Evolutionary conservation across 2,888 invertebrate species (phyloP).

Genomic region (Cinara cedri): DNA sequence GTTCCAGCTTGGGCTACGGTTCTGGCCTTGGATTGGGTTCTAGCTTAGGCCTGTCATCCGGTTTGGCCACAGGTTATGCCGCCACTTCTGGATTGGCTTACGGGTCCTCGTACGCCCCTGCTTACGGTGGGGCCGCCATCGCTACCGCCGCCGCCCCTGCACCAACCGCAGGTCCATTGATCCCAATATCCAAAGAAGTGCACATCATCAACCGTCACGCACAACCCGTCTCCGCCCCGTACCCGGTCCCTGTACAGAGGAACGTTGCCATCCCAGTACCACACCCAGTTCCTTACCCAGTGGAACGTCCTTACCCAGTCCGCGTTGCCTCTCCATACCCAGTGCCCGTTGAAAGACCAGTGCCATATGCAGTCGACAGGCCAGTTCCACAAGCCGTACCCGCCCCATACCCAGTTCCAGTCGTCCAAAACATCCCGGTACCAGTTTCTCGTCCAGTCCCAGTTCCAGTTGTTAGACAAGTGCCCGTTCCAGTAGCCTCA

Average conservation of each 20-base stretch:
- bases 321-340: slow-evolving; percentile 44
- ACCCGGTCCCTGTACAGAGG: slow-evolving; percentile 32
- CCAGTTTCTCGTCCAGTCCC: slow-evolving; percentile 45
- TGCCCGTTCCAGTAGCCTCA: slow-evolving; percentile 41
- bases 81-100: not conserved
- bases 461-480: slow-evolving; percentile 31
- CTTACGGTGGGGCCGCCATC: not conserved
- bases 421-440: slow-evolving; percentile 31
- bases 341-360: slow-evolving; percentile 43
- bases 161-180: slow-evolving; percentile 37
- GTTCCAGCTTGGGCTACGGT: slow-evolving; percentile 2
- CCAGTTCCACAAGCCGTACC: slow-evolving; percentile 30
- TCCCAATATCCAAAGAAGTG: slow-evolving; percentile 39
- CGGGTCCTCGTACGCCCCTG: slow-evolving; percentile 24
- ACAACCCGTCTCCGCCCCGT: slow-evolving; percentile 41
- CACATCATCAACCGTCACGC: slow-evolving; percentile 50
- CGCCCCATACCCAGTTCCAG: slow-evolving; percentile 36
- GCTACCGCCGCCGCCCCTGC: slow-evolving; percentile 21
- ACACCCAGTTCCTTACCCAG: slow-evolving; percentile 41
- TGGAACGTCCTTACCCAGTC: slow-evolving; percentile 43
- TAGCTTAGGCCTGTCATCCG: slow-evolving; percentile 6
- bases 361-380: slow-evolving; percentile 40
- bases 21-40: slow-evolving; percentile 4
- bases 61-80: slow-evolving; percentile 4
- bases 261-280: slow-evolving; percentile 41